Evolutionary conservation across 2,797 vertebrate species (phyloP).

Genomic region (Threskiornis aethiopicus): DNA sequence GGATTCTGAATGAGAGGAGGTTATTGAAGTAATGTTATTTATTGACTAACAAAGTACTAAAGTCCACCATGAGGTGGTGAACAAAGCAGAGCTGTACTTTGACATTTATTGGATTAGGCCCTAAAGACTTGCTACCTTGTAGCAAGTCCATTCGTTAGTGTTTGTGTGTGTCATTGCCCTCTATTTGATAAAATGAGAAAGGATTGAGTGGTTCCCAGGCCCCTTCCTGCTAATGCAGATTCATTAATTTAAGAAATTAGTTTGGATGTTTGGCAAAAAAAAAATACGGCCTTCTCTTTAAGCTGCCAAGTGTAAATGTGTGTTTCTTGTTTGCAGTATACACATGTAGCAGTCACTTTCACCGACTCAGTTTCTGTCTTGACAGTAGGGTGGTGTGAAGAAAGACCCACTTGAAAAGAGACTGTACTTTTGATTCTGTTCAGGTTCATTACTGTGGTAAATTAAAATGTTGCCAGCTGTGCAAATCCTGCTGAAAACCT

Average conservation of each 20-base stretch:
- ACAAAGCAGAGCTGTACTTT: not conserved
- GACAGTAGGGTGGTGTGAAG: not conserved
- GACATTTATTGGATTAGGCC: not conserved
- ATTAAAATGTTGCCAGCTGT: not conserved
- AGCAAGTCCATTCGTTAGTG: not conserved
- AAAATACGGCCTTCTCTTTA: not conserved
- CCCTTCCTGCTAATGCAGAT: not conserved
- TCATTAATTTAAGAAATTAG: not conserved
- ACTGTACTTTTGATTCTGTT: not conserved
- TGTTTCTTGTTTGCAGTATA: not conserved
- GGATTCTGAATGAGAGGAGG: not conserved
- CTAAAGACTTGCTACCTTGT: not conserved
- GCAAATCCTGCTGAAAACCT: not conserved
- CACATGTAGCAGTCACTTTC: not conserved
- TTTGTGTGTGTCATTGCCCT: not conserved
- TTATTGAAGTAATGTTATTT: constrained; percentile 48
- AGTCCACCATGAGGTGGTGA: not conserved
- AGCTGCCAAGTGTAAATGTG: not conserved
- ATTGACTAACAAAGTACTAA: constrained; percentile 42
- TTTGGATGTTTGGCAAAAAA: not conserved
- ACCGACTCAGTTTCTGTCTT: not conserved
- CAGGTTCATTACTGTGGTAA: not conserved
- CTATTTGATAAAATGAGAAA: not conserved
- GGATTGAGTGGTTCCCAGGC: not conserved
- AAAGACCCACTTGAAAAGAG: not conserved